These are phyloP conservation scores for Triplophysa bombifrons DNA, from an alignment of 2,797 vertebrate genomes.

Conservation along the genomic window DNA sequence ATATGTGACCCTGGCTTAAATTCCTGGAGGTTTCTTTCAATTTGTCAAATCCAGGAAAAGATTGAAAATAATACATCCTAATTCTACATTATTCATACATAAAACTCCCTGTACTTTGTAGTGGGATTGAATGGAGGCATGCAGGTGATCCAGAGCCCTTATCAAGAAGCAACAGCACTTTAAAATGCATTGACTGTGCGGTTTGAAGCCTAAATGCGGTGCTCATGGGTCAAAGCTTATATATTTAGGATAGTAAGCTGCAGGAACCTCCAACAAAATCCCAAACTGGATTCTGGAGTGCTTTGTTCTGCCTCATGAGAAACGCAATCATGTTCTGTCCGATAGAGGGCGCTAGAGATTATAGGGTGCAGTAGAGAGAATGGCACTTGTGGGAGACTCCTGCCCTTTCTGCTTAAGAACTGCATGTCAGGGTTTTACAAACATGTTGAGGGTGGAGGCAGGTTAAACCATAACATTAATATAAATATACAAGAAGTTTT, in stretches of 20 bases:
- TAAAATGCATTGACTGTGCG: constrained; percentile 29
- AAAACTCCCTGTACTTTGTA: constrained; percentile 51
- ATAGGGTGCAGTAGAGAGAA: constrained; percentile 57
- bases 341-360: constrained; percentile 53
- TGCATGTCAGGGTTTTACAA: constrained; percentile 63
- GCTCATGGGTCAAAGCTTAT: constrained; percentile 8
- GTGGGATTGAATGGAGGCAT: constrained; percentile 51
- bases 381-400: constrained; percentile 77
- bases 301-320: constrained; percentile 51
- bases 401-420: constrained; percentile 67
- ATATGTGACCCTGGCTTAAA: constrained; percentile 22
- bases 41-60: constrained; percentile 37
- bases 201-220: constrained; percentile 3
- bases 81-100: constrained; percentile 47
- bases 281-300: constrained; percentile 6
- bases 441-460: constrained; percentile 39
- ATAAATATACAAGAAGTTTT: constrained; percentile 51
- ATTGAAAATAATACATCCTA: constrained; percentile 46
- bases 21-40: constrained; percentile 9
- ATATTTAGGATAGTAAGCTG: constrained; percentile 11
- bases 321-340: constrained; percentile 44
- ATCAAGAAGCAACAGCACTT: constrained; percentile 44
- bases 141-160: constrained; percentile 56
- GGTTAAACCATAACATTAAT: constrained; percentile 35
- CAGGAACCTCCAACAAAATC: constrained; percentile 8